These are phyloP conservation scores for Podotricha telesiphe DNA, from an alignment of 2,888 invertebrate genomes.

Conservation along the genomic window DNA sequence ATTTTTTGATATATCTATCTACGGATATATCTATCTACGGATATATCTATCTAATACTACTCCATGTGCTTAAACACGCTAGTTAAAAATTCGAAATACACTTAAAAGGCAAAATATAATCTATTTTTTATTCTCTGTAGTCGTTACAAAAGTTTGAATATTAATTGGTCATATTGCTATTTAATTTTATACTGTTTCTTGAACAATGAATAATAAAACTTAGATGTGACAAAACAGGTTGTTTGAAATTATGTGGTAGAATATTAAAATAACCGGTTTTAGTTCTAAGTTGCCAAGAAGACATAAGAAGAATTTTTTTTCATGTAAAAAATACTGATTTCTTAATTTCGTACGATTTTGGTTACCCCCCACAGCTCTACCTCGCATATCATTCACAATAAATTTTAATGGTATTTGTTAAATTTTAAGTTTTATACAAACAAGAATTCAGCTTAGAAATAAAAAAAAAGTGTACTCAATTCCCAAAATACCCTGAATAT, in stretches of 20 bases:
- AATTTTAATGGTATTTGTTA: background rate
- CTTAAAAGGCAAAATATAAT: no score
- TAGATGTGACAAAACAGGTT: conserved; percentile 20
- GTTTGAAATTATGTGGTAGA: conserved; percentile 1
- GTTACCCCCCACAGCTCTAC: background rate
- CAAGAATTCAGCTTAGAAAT: background rate
- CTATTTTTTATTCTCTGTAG: no score
- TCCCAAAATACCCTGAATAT: background rate
- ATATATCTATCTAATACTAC: no score
- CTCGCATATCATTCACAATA: background rate
- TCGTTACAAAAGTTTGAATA: background rate
- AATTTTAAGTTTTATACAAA: background rate
- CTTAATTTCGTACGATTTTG: conserved; percentile 1
- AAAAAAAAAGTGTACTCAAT: background rate
- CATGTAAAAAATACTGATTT: background rate
- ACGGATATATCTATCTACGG: no score
- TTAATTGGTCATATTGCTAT: background rate
- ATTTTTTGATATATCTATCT: no score
- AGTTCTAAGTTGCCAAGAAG: background rate
- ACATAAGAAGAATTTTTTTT: background rate
- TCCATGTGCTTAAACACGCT: no score
- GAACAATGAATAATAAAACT: conserved; percentile 23
- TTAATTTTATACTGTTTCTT: conserved; percentile 1
- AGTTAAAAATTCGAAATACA: no score
- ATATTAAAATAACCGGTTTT: conserved; percentile 23